Evolutionary conservation across 23 tunicate genomes (phyloP).

Genomic region (Styela clava): DNA sequence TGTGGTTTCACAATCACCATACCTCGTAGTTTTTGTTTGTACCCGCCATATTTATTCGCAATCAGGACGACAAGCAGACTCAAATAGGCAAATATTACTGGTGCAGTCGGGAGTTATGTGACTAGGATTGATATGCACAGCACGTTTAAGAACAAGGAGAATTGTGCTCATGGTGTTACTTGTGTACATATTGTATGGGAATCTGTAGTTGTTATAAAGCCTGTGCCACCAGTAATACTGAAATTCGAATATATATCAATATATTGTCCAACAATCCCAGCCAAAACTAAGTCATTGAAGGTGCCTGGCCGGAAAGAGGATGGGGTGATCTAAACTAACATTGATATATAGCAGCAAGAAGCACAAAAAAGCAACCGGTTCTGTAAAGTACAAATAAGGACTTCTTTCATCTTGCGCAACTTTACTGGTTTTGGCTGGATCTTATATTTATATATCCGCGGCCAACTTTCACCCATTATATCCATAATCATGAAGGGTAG

Average conservation of each 20-base stretch:
- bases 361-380: background rate
- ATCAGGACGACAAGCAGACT: too few relatives aligned
- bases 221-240: constrained; percentile 10
- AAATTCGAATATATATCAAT: constrained; percentile 1
- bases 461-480: constrained; percentile 7
- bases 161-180: constrained; percentile 3
- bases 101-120: background rate
- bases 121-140: too few relatives aligned
- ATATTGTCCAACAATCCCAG: background rate
- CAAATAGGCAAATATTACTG: background rate
- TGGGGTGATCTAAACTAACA: background rate
- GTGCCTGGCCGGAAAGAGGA: background rate
- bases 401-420: background rate
- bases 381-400: background rate
- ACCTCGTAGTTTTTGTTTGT: too few relatives aligned
- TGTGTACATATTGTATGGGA: background rate
- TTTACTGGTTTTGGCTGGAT: background rate
- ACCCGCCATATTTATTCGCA: too few relatives aligned
- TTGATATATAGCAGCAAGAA: constrained; percentile 6
- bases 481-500: background rate
- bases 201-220: background rate
- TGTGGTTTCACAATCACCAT: too few relatives aligned
- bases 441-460: constrained; percentile 8
- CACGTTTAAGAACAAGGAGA: constrained; percentile 4
- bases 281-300: background rate